These are phyloP conservation scores for Bedellia somnulentella DNA, from an alignment of 2,888 invertebrate species.

Conservation along the genomic window DNA sequence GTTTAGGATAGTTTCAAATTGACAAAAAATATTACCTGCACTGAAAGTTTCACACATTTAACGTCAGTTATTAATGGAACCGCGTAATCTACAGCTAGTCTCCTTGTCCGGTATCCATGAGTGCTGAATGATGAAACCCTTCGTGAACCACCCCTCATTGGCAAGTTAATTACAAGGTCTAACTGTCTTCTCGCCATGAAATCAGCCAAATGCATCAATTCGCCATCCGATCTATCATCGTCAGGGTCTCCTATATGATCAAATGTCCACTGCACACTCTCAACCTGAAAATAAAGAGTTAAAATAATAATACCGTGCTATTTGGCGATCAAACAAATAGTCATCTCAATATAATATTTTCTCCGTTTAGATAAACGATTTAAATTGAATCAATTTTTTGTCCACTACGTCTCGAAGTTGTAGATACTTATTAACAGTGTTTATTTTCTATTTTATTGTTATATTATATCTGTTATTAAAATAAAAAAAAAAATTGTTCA, in stretches of 20 bases:
- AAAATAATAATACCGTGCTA: not conserved
- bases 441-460: no score
- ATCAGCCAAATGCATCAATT: conserved; percentile 85
- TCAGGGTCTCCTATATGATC: conserved; percentile 84
- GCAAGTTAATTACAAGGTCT: conserved; percentile 96
- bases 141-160: conserved; percentile 92
- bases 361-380: no score
- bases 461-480: no score
- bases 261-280: conserved; percentile 96
- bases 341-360: no score
- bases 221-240: conserved; percentile 73
- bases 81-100: conserved; percentile 96
- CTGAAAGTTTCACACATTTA: conserved; percentile 95
- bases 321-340: no score
- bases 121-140: conserved; percentile 93
- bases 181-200: conserved; percentile 92
- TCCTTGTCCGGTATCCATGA: conserved; percentile 92
- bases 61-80: conserved; percentile 98
- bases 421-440: no score
- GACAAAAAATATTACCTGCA: conserved; percentile 85
- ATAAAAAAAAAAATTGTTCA: no score
- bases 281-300: conserved; percentile 65
- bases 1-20: no score
- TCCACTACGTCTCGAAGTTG: no score
- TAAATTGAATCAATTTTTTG: no score